These are phyloP conservation scores for Prosopocoilus inquinatus DNA, from an alignment of 2,888 invertebrate genomes.

Conservation along the genomic window DNA sequence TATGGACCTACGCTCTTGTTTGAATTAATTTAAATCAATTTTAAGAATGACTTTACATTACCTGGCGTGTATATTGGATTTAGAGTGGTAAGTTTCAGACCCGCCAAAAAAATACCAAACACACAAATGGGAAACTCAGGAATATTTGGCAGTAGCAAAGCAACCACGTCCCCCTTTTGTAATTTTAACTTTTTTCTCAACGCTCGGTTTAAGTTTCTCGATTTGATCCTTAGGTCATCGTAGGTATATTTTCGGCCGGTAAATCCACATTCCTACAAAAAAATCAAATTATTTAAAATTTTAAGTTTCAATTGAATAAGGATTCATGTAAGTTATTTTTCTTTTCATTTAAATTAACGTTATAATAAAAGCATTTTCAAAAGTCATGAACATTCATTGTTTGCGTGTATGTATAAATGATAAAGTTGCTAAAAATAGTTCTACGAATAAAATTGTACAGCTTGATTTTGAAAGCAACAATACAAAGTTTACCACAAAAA, in stretches of 20 bases:
- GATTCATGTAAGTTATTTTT: no score
- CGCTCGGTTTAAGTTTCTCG: constrained; percentile 57
- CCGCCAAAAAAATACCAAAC: constrained; percentile 68
- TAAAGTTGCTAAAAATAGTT: no score
- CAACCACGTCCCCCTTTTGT: constrained; percentile 64
- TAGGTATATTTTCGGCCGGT: constrained; percentile 74
- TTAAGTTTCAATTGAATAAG: no score
- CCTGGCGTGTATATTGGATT: constrained; percentile 67
- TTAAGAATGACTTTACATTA: constrained; percentile 12
- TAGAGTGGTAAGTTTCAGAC: constrained; percentile 66
- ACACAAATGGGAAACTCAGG: constrained; percentile 70
- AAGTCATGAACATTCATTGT: no score
- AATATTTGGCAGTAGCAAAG: constrained; percentile 70
- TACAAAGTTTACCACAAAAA: no score
- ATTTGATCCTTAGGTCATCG: constrained; percentile 62
- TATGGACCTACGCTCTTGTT: no score
- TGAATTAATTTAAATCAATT: no score
- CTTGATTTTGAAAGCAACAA: no score
- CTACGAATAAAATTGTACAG: no score
- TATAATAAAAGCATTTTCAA: no score
- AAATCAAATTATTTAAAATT: neutral
- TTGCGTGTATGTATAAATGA: no score
- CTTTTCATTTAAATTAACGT: no score
- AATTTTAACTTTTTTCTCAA: constrained; percentile 65
- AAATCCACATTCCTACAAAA: constrained; percentile 65